Percentiles rank a stretch among this genome's conserved stretches.
Conservation (phyloP, 2,797 vertebrate species). For the Enteromius trimaculatus region DNA sequence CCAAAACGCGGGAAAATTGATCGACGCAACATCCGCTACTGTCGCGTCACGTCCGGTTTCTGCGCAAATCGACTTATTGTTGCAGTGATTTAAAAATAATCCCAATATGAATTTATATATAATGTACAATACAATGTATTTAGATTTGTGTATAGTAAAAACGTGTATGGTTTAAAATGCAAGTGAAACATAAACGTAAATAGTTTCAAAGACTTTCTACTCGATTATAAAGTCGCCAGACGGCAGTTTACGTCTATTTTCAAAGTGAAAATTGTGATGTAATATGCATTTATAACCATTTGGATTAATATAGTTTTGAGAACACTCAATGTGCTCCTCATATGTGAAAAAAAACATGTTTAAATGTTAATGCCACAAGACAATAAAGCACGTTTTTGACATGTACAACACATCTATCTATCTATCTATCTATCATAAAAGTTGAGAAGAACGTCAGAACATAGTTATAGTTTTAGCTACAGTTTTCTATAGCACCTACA, state of each 20-base stretch:
- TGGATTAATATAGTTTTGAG: not conserved
- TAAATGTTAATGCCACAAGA: not conserved
- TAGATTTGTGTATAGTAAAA: too few relatives aligned
- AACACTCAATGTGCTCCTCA: not conserved
- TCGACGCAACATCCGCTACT: slow-evolving; percentile 48
- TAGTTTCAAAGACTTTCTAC: not conserved
- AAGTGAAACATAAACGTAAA: too few relatives aligned
- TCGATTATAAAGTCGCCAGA: not conserved
- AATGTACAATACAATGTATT: too few relatives aligned
- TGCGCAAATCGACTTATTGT: not conserved
- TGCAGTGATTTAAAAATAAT: too few relatives aligned
- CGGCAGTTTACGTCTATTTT: not conserved
- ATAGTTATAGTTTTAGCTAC: too few relatives aligned
- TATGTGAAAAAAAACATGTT: not conserved
- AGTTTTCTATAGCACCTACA: not conserved
- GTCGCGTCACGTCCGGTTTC: slow-evolving; percentile 46
- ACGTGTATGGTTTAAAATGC: too few relatives aligned
- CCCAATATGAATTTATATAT: too few relatives aligned
- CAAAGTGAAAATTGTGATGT: not conserved
- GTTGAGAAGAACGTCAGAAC: not conserved
- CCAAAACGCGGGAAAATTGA: slow-evolving; percentile 65
- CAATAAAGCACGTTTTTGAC: not conserved
- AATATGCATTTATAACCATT: not conserved
- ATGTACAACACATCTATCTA: not conserved
- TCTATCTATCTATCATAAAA: not conserved